Evolutionary conservation across 2,888 invertebrate genomes (phyloP), one percentile per base, ranked within the genome.

Genomic region (Papilio elwesi): DNA sequence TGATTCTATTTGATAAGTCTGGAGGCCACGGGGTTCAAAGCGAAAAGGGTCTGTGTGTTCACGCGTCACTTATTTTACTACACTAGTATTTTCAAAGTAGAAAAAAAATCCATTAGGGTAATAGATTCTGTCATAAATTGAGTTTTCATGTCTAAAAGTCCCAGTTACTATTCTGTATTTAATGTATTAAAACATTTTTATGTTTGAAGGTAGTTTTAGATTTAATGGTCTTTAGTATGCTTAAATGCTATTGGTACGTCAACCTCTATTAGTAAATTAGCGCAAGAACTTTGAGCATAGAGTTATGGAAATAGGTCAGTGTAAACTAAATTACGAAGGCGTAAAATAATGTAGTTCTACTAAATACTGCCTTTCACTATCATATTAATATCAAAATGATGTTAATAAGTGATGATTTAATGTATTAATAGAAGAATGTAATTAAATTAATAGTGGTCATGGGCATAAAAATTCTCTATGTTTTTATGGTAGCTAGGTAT

Each of bases 41-140:
- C 65, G 69, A 73, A 69, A 73, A 73, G 65, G 73, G 73, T 69
- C 59, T 49, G 64, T 73, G 65, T 73, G 66, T 73, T 66, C 73
- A 73, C 69, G 69, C 69, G 52, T 69, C 65, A 73, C 57, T 69
- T 73, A 70, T 70, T 69, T 73, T 51, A 68, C 49, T 68, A 68
- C 1, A 49, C 65, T 69, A 69, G 53, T 64, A 55, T 73, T 73
- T 59, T 38, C 51, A 65, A 69, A 73, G 69, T 53, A 49, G 16
- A 73, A 69, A 43, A n/a, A 55, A 68, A 68, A 73, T 73, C 68
- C 72, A 73, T 64, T 68, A 68, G 16, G 7, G 43, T 64, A 68
- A 73, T 68, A 68, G 48, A 73, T 68, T 47, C n/a, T 43, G 43
- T 13, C 26, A 51, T 57, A 59, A 57, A 67, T 38, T 15, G 43